These are phyloP conservation scores for Tichodroma muraria DNA, from an alignment of 2,113 vertebrate species.

Conservation along the genomic window DNA sequence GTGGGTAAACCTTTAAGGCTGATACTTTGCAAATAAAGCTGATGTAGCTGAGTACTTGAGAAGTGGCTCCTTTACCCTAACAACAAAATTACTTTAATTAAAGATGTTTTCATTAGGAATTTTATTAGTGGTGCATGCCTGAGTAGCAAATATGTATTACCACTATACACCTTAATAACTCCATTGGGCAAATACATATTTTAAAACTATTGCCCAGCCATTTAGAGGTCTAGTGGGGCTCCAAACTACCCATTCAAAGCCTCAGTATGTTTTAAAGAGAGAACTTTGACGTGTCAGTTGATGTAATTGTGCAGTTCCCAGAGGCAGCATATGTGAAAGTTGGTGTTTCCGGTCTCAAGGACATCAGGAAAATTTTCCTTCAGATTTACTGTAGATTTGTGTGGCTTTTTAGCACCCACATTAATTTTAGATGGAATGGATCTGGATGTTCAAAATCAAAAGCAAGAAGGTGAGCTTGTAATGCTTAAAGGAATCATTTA, in stretches of 20 bases:
- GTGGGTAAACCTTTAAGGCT: background rate
- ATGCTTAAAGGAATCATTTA: background rate
- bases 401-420: background rate
- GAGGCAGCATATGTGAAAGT: background rate
- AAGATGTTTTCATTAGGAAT: background rate
- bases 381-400: background rate
- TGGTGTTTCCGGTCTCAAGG: background rate
- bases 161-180: background rate
- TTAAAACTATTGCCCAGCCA: background rate
- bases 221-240: background rate
- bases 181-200: background rate
- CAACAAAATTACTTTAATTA: background rate
- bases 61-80: background rate
- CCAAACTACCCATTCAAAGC: background rate
- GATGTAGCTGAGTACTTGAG: background rate
- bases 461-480: background rate
- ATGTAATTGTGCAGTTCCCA: background rate
- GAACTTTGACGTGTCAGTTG: background rate
- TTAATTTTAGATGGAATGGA: background rate
- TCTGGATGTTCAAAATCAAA: background rate
- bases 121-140: background rate
- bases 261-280: background rate
- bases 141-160: background rate
- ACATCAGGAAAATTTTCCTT: background rate
- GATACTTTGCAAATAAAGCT: background rate